Evolutionary conservation across 2,113 vertebrate species (phyloP).

Genomic region (Ivindomyrus marchei): DNA sequence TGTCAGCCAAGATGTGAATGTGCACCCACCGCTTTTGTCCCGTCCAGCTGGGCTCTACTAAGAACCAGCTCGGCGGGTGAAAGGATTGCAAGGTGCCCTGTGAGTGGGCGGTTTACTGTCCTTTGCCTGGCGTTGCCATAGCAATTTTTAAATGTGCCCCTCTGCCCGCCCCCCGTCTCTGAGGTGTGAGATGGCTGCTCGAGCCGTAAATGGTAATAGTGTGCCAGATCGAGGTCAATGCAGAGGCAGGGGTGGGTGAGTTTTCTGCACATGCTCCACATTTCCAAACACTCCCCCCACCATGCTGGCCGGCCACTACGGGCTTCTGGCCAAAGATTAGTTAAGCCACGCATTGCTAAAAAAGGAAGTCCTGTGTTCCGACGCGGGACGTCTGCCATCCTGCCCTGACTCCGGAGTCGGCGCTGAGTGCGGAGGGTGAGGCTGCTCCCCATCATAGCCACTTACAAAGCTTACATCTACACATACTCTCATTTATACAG

Average conservation of each 20-base stretch:
- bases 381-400: not conserved
- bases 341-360: slow-evolving; percentile 38
- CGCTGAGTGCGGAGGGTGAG: not conserved
- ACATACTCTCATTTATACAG: not conserved
- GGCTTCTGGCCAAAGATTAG: slow-evolving; percentile 29
- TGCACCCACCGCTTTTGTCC: no score
- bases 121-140: not conserved
- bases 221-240: not conserved
- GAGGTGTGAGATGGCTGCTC: not conserved
- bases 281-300: slow-evolving; percentile 19
- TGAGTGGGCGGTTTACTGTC: not conserved
- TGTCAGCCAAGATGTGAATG: not conserved
- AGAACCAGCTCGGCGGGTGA: not conserved
- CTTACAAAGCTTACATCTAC: not conserved
- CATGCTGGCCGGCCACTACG: not conserved
- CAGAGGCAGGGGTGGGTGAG: not conserved
- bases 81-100: not conserved
- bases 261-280: slow-evolving; percentile 15
- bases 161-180: not conserved
- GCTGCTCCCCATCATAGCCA: not conserved
- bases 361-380: slow-evolving; percentile 36
- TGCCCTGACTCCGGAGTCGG: not conserved
- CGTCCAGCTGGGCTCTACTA: not conserved
- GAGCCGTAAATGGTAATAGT: not conserved
- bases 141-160: not conserved